Conservation (phyloP, 2,113 vertebrate genomes). For the Coptodon bakossiorum region DNA sequence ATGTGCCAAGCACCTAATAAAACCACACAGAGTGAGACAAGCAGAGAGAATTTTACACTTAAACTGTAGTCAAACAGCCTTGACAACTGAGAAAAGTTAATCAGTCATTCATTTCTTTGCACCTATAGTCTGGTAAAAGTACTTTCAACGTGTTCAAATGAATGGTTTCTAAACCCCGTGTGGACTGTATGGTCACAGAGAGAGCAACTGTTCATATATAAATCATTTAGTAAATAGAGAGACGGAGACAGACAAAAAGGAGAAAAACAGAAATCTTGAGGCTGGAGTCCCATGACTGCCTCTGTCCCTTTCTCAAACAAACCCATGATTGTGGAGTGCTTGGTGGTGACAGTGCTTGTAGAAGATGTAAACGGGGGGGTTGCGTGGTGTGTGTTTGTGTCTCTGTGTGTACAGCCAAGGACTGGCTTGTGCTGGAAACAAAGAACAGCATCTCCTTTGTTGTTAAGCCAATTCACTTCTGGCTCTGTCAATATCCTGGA, state of each 20-base stretch:
- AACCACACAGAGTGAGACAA: conserved; percentile 26
- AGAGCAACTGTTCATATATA: neutral
- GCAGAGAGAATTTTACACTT: neutral
- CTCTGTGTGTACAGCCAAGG: conserved; percentile 3
- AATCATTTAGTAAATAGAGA: neutral
- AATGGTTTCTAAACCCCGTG: neutral
- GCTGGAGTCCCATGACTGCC: conserved; percentile 42
- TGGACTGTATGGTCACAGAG: neutral
- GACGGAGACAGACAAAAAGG: neutral
- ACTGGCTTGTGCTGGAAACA: conserved; percentile 42
- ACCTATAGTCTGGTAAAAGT: neutral
- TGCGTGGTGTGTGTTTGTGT: neutral
- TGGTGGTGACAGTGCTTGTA: conserved; percentile 54
- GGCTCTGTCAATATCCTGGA: conserved; percentile 14
- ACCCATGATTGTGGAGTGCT: conserved; percentile 47
- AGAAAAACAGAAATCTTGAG: conserved; percentile 17
- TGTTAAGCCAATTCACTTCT: conserved; percentile 3
- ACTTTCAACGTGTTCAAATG: neutral
- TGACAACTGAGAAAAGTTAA: neutral
- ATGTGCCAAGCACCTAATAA: conserved; percentile 43
- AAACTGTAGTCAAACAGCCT: neutral
- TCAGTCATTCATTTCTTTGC: neutral
- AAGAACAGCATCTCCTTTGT: conserved; percentile 56
- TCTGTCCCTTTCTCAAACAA: conserved; percentile 42
- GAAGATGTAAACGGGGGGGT: conserved; percentile 3